These are phyloP conservation scores for Lottia gigantea DNA, from an alignment of 2,888 invertebrate species.

Conservation along the genomic window DNA sequence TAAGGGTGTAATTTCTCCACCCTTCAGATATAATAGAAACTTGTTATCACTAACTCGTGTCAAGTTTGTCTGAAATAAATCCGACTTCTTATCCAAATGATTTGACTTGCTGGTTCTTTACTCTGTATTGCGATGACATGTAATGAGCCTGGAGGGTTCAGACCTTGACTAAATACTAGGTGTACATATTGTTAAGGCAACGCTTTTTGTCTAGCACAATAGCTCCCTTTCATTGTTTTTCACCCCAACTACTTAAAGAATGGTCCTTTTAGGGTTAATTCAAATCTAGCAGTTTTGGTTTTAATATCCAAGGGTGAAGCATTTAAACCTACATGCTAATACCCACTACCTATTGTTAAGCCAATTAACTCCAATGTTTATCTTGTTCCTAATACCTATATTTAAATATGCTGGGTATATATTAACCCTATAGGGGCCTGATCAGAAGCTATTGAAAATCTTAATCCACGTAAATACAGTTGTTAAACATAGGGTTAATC, in stretches of 20 bases:
- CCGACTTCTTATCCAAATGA: neutral
- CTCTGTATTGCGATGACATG: neutral
- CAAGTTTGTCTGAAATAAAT: neutral
- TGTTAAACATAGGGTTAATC: too few relatives aligned
- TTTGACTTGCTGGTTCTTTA: neutral
- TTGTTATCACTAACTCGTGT: neutral
- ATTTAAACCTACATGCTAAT: neutral
- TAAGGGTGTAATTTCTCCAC: neutral
- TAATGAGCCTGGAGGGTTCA: neutral
- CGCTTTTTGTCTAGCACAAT: neutral
- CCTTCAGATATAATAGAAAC: neutral
- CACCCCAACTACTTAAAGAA: neutral
- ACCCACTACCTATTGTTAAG: neutral
- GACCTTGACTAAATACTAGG: neutral
- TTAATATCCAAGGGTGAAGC: neutral
- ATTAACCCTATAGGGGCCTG: too few relatives aligned
- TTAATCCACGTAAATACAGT: too few relatives aligned
- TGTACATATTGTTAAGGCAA: slow-evolving; percentile 6
- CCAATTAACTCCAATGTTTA: slow-evolving; percentile 1
- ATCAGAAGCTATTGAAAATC: too few relatives aligned
- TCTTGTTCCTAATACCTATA: neutral
- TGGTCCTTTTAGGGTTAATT: neutral
- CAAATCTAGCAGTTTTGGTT: slow-evolving; percentile 3
- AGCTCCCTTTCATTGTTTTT: neutral
- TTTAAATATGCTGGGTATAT: too few relatives aligned